Evolutionary conservation across 1,140 invertebrate species (phyloP).

Genomic region (Hycleus phaleratus): DNA sequence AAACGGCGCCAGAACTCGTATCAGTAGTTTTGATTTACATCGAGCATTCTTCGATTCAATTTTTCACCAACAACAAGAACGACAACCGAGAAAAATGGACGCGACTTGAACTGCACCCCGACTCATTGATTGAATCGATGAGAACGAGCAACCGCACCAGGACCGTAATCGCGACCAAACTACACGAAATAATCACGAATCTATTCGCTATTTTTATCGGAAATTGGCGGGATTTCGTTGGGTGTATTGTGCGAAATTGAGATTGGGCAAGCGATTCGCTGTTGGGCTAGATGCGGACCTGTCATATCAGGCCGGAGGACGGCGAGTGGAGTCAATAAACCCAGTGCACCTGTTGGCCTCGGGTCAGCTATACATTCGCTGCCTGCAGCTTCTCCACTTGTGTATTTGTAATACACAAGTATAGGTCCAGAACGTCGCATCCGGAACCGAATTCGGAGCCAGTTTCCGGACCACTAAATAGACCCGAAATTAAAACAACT

Average conservation of each 20-base stretch:
- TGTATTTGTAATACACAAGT: not conserved
- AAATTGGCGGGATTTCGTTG: too few relatives aligned
- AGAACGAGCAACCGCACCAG: not conserved
- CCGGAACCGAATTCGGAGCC: too few relatives aligned
- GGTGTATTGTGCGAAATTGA: too few relatives aligned
- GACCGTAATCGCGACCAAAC: not conserved
- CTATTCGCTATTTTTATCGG: too few relatives aligned
- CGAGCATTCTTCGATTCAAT: conserved; percentile 31
- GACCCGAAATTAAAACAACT: too few relatives aligned
- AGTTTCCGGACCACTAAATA: too few relatives aligned
- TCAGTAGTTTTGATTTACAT: conserved; percentile 32
- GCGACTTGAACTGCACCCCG: conserved; percentile 12
- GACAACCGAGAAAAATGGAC: not conserved
- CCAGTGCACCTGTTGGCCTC: conserved; percentile 39
- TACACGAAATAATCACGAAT: too few relatives aligned
- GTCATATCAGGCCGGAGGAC: not conserved
- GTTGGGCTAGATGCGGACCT: not conserved
- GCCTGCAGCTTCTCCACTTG: conserved; percentile 23
- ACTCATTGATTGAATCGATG: conserved; percentile 28
- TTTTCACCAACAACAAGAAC: conserved; percentile 18
- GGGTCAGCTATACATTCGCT: conserved; percentile 33
- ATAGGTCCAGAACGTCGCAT: too few relatives aligned
- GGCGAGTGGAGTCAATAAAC: conserved; percentile 38
- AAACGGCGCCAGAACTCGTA: conserved; percentile 7
- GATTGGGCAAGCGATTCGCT: too few relatives aligned